Conservation (phyloP, 2,797 vertebrate species). For the Pangasius djambal region DNA sequence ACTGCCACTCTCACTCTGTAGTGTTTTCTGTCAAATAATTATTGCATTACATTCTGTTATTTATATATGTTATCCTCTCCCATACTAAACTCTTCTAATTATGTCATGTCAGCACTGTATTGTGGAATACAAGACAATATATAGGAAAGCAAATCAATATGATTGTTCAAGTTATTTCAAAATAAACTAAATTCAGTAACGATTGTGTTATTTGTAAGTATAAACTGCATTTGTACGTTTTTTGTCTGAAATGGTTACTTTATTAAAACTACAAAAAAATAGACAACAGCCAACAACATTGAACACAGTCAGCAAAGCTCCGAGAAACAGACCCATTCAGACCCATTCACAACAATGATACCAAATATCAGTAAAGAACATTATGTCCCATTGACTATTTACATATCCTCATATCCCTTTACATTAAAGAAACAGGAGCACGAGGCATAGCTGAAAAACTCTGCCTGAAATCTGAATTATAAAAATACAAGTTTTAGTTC, state of each 20-base stretch:
- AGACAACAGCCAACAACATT: constrained; percentile 60
- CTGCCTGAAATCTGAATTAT: constrained; percentile 65
- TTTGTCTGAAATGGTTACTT: constrained; percentile 78
- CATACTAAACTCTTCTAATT: background rate
- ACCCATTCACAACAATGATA: constrained; percentile 67
- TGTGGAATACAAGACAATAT: background rate
- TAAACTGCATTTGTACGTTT: background rate
- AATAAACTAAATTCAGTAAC: constrained; percentile 4
- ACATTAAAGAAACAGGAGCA: constrained; percentile 70
- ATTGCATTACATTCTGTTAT: background rate
- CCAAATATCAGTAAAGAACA: constrained; percentile 90
- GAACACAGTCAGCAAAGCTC: constrained; percentile 73
- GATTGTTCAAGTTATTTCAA: constrained; percentile 4
- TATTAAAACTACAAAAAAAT: constrained; percentile 85
- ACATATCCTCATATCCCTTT: constrained; percentile 74
- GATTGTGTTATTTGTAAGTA: background rate
- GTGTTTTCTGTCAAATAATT: background rate
- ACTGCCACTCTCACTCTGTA: background rate
- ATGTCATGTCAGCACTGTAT: background rate
- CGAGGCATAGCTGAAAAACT: constrained; percentile 61
- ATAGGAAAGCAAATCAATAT: background rate
- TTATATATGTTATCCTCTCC: background rate
- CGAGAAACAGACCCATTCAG: constrained; percentile 70
- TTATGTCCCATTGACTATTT: constrained; percentile 84
- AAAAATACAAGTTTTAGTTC: constrained; percentile 68